Percentiles rank a stretch among this genome's conserved stretches.
Conservation (phyloP, 2,113 vertebrate genomes). For the Psittacus erithacus region DNA sequence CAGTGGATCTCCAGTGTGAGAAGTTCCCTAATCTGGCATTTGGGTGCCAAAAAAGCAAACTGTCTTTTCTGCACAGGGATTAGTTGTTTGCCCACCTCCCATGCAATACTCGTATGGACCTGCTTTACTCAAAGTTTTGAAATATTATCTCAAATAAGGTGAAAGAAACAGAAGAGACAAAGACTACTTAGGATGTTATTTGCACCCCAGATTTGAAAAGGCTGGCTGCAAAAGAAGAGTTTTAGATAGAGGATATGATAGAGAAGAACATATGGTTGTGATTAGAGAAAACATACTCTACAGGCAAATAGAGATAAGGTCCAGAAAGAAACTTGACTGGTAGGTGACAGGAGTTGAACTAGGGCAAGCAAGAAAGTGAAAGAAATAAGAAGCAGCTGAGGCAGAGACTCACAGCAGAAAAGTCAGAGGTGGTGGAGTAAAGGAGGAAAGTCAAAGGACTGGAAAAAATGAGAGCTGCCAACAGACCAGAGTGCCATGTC, state of each 20-base stretch:
- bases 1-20: background rate
- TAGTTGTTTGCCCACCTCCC: background rate
- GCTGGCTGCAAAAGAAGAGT: background rate
- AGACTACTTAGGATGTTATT: background rate
- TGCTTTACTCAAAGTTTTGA: background rate
- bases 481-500: background rate
- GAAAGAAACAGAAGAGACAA: background rate
- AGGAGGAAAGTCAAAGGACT: background rate
- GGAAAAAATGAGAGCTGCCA: background rate
- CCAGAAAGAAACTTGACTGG: background rate
- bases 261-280: background rate
- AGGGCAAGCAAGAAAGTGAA: background rate
- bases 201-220: background rate
- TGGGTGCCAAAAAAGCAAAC: background rate
- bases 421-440: background rate
- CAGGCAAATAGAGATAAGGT: background rate
- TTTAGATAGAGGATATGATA: background rate
- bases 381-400: background rate
- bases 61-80: background rate
- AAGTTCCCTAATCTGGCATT: background rate
- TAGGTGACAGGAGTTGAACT: background rate
- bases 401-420: background rate
- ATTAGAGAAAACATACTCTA: background rate
- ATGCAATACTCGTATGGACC: background rate
- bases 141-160: background rate